These are phyloP conservation scores for Brachionus rotundiformis DNA, from an alignment of 1,140 invertebrate genomes.

Conservation along the genomic window DNA sequence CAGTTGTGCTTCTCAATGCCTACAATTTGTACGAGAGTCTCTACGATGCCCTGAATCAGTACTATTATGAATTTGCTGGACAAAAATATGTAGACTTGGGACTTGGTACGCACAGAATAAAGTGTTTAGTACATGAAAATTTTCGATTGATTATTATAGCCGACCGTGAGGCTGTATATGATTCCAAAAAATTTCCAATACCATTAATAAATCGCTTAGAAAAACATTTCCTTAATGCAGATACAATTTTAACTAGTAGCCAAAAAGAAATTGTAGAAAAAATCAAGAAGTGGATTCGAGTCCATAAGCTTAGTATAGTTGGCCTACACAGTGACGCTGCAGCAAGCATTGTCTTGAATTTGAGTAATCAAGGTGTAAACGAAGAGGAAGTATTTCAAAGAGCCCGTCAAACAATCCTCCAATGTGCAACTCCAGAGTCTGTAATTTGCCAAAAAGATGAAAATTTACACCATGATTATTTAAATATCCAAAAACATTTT, in stretches of 20 bases:
- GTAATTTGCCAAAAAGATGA: conserved; percentile 53
- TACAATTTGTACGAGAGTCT: conserved; percentile 62
- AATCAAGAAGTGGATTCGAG: conserved; percentile 56
- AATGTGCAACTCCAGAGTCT: conserved; percentile 56
- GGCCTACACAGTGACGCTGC: conserved; percentile 59
- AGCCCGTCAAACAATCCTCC: conserved; percentile 54
- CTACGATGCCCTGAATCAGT: conserved; percentile 62
- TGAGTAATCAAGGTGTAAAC: neutral
- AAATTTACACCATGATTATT: conserved; percentile 54
- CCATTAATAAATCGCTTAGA: conserved; percentile 61
- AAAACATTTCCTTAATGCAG: conserved; percentile 59
- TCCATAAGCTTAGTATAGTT: conserved; percentile 53
- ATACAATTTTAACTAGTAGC: conserved; percentile 55
- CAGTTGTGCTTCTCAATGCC: conserved; percentile 60
- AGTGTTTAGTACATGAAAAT: conserved; percentile 59
- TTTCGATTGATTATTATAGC: conserved; percentile 62
- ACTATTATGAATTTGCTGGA: conserved; percentile 59
- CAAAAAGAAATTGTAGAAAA: conserved; percentile 54
- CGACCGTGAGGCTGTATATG: conserved; percentile 58
- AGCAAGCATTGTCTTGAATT: conserved; percentile 56
- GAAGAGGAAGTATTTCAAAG: conserved; percentile 51
- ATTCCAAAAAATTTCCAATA: conserved; percentile 58
- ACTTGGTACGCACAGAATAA: conserved; percentile 61
- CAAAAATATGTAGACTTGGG: conserved; percentile 61
- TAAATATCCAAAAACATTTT: conserved; percentile 56